Percentiles rank a stretch among this genome's conserved stretches.
Conservation (phyloP, 2,797 vertebrate species). For the Sebastes vulpes region DNA sequence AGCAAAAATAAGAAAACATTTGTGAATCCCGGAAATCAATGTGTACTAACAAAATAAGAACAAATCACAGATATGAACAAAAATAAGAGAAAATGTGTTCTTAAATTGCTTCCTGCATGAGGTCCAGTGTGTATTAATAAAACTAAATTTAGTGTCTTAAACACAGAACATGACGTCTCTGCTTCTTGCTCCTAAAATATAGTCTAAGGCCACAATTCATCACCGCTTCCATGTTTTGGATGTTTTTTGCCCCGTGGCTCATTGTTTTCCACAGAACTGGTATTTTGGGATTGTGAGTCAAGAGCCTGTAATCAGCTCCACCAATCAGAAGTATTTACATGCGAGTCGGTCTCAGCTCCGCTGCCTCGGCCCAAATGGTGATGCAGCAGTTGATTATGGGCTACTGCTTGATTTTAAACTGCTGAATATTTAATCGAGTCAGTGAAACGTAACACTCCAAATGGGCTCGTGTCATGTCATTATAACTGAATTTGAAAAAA, state of each 20-base stretch:
- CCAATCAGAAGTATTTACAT: constrained; percentile 61
- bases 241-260: background rate
- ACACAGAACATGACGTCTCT: background rate
- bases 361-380: constrained; percentile 56
- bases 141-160: background rate
- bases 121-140: background rate
- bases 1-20: background rate
- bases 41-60: background rate
- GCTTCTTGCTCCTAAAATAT: constrained; percentile 1
- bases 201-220: background rate
- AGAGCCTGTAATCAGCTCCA: constrained; percentile 49
- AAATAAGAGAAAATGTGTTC: background rate
- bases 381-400: constrained; percentile 62
- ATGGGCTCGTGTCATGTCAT: constrained; percentile 38
- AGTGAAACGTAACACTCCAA: constrained; percentile 48
- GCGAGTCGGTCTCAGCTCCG: constrained; percentile 55
- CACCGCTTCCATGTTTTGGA: background rate
- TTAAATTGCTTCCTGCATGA: background rate
- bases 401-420: constrained; percentile 58
- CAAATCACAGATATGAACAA: background rate
- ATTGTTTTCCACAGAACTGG: constrained; percentile 12
- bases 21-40: background rate
- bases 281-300: constrained; percentile 48
- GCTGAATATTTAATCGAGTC: constrained; percentile 63
- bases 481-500: constrained; percentile 20